Evolutionary conservation across 2,113 vertebrate genomes (phyloP), one percentile per base, ranked within the genome.

Genomic region (Plestiodon gilberti): DNA sequence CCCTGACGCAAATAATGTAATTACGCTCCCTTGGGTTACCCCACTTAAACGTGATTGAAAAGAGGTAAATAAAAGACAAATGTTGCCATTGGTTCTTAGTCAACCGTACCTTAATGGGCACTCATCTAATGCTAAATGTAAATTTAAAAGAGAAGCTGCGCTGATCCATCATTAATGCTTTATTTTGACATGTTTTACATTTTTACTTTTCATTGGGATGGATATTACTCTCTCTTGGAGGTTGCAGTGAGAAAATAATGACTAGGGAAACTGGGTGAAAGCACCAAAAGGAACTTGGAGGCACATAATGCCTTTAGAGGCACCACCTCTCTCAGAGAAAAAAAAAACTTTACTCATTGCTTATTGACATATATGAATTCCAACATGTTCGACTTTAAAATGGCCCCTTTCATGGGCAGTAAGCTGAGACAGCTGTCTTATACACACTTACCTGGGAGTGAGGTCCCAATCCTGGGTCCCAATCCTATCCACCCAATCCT

Each of bases 31-130:
- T 22, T 38, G 9, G 33, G n/a, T 38, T 14, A 20, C 23, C 33
- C 20, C 25, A 65, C 15, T 65, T 65, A 69, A 74, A 57, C 33
- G 52, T 43, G 33, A 61, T 18, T 61, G 25, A 25, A 55, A n/a
- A 75, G 77, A 25, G 62, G 11, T 77, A 89, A 70, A 87, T 74
- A 30, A 3, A 0, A 5, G 80, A 17, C 8, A 82, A 73, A 38
- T 3, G 10, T 80, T 5, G 3, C 33, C 20, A 22, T 43, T 28
- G 6, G n/a, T 7, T 64, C 52, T 74, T 82, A 80, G 80, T 77
- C 62, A 80, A 10, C 3, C 0, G 0, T 15, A 1, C 38, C 1
- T 79, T 81, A 43, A 64, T 1, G 11, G 70, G 3, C 0, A 0
- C 65, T 83, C 74, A 84, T 75, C 0, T 25, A 61, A 83, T 38